Base-by-base conservation (phyloP, 2,888 invertebrate genomes). In the Mylabris sibirica region DNA sequence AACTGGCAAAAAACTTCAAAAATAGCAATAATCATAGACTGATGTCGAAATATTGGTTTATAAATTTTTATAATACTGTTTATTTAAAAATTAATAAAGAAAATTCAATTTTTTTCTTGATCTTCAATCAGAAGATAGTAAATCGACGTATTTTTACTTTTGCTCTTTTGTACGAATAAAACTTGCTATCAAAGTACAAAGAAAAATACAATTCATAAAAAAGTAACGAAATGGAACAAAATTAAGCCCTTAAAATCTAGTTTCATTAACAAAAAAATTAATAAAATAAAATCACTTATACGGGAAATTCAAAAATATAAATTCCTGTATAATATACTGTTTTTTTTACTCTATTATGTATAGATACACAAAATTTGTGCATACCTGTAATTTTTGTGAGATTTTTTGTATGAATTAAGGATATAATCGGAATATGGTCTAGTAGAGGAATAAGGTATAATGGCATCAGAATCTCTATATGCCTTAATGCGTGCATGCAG, bases 401-500 rank as follows among this genome's bases (percentile, higher is more conserved):
- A 76, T 72, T 74, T 76, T 75, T 77, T 75, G 75, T 76, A 73
- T 79, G 78, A 64, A 65, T 60, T 68, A 74, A 82, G 80, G 77
- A 83, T 81, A 75, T 79, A 80, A 72, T 81, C 80, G 76, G 81
- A 81, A 74, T 78, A 76, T 68, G 78, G 77, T 75, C 77, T 75
- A 70, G 75, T 71, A 72, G 53, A 53, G 22, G 76, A 71, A 74
- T 76, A 75, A 76, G 77, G 74, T 70, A 75, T 77, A 74, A 83
- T 91, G 90, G 79, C 93, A 92, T 86, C 92, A 93, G 87, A 93
- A 93, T 81, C 91, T 91, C 75, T 78, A 77, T 74, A 75, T 84
- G 94, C 93, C 89, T 93, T 93, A 87, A 95, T 94, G 87, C 94
- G 92, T 86, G 93, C 94, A 86, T 92, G 92, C 87, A 94, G 90